These are phyloP conservation scores for Smittia sp. DNA, from an alignment of 2,888 invertebrate species.

Conservation along the genomic window DNA sequence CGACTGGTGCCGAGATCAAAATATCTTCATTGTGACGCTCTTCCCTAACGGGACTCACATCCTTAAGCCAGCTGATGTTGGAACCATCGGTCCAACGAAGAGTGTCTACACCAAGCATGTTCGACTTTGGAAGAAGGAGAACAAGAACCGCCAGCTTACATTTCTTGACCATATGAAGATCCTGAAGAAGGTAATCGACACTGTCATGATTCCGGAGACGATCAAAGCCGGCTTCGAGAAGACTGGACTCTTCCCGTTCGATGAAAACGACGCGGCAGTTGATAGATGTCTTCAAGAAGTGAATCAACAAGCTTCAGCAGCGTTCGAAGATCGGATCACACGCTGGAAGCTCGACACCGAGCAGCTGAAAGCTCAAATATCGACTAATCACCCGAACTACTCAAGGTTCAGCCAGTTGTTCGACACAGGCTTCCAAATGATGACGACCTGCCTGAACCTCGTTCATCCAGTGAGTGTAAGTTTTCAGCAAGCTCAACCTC, in stretches of 20 bases:
- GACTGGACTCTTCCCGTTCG: neutral
- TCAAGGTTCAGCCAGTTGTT: no score
- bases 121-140: neutral
- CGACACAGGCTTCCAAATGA: no score
- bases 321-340: no score
- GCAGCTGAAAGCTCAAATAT: no score
- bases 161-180: neutral
- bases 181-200: neutral
- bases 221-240: neutral
- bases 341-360: no score
- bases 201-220: neutral
- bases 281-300: no score
- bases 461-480: no score
- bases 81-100: neutral
- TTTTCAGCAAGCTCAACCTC: no score
- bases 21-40: neutral
- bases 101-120: neutral
- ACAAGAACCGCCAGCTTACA: neutral
- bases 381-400: no score
- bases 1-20: neutral
- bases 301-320: no score
- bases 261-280: neutral
- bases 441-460: no score
- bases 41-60: neutral
- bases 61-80: neutral